A percentile compares a stretch with the other conserved stretches of the same genome.
These are phyloP conservation scores for Semaprochilodus insignis DNA, from an alignment of 2,797 vertebrate genomes.

Conservation along the genomic window DNA sequence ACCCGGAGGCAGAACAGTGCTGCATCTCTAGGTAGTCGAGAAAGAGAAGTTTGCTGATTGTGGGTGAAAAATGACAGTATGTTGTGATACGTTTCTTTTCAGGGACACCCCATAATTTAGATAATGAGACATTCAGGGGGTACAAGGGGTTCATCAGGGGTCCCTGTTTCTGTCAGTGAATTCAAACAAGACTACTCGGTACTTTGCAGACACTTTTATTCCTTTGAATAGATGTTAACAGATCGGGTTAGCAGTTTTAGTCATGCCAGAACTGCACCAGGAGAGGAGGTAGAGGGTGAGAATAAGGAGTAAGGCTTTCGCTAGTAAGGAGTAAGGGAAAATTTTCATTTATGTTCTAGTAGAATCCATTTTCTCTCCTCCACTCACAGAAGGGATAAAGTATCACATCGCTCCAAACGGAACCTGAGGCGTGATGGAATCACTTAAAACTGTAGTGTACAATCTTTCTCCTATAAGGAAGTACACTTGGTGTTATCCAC, in stretches of 20 bases:
- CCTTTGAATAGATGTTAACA: neutral
- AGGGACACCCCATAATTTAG: too few species aligned
- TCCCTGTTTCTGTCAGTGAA: too few species aligned
- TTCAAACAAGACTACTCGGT: neutral
- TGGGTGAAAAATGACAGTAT: too few species aligned
- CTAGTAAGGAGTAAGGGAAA: neutral
- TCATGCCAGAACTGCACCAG: neutral
- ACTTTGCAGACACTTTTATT: slow-evolving; percentile 55
- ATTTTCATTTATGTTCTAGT: neutral
- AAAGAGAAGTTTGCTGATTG: too few species aligned
- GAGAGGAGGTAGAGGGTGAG: slow-evolving; percentile 2
- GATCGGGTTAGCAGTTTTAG: slow-evolving; percentile 40
- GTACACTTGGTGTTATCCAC: too few species aligned
- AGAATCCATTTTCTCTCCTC: neutral
- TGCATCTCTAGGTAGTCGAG: too few species aligned
- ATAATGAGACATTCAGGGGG: too few species aligned
- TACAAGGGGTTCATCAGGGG: too few species aligned
- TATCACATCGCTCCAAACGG: neutral
- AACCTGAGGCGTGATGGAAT: neutral
- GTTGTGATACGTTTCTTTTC: too few species aligned
- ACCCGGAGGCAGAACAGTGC: too few species aligned
- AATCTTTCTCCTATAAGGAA: neutral
- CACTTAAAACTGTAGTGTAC: neutral
- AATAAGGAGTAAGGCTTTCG: too few species aligned
- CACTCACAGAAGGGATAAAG: neutral